Base-by-base conservation (phyloP, 2,797 vertebrate genomes). In the Tenualosa thibaudeaui region DNA sequence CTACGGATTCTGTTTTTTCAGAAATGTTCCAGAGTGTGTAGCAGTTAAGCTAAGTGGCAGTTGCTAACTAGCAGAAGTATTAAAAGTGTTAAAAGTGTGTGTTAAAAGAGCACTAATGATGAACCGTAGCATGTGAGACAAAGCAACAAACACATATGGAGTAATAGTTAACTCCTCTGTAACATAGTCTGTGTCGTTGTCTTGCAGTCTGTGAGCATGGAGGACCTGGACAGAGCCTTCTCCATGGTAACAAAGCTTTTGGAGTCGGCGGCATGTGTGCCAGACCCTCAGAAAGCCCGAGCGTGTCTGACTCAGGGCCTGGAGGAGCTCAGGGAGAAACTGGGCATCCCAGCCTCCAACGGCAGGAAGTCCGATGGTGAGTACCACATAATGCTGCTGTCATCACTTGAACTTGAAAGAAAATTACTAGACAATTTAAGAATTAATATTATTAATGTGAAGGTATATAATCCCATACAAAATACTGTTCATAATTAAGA, bases 221-320 rank as follows among this genome's bases (percentile, higher is more conserved):
- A 91, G 40, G 96, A 97, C 78, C 90, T 99, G 1, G 92, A 86
- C 0, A 92, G 95, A 75, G 94, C 97, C 89, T 97, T 97, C 40
- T 88, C 93, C 0, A 89, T 86, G 0, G 93, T 96, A 0, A 93
- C 94, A 0, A 93, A 96, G 0, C 89, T 95, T 0, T 93, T 98
- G 81, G 98, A 99, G 90, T 86, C 88, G 0, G 96, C 97, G 0
- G 94, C 94, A 0, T 17, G 89, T 87, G 92, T 94, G 85, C 87
- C 85, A 0, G 94, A 96, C 78, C 90, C 93, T 0, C 71, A 62
- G 0, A 90, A 91, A 62, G 96, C 96, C 37, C 95, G 94, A 24
- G 92, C 92, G 86, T 94, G 92, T 85, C 91, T 99, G 54, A 91
- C 91, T 81, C 88, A 91, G 0, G 93, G 89, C 81, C 95, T 99